Evolutionary conservation across 2,113 vertebrate genomes (phyloP).

Genomic region (Eclectus roratus): DNA sequence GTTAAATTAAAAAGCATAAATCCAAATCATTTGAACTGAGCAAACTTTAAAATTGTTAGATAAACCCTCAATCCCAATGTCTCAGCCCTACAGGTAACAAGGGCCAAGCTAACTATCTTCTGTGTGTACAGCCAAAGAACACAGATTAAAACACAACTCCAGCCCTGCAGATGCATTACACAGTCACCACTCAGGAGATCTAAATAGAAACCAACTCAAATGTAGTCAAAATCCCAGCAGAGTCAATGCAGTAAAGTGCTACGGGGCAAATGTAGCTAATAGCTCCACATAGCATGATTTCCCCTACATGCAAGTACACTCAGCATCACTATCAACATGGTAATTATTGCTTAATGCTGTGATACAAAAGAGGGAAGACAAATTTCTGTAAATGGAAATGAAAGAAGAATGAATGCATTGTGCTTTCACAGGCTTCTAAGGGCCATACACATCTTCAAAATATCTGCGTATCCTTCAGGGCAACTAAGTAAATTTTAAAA

Average conservation of each 20-base stretch:
- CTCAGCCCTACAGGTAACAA: background rate
- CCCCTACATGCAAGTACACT: background rate
- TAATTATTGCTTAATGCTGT: constrained; percentile 43
- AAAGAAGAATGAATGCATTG: background rate
- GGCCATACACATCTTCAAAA: background rate
- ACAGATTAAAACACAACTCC: background rate
- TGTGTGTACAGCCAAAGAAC: background rate
- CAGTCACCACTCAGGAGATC: constrained; percentile 14
- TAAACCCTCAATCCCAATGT: background rate
- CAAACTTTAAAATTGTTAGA: background rate
- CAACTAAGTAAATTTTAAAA: background rate
- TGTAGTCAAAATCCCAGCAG: constrained; percentile 20
- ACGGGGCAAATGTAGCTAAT: constrained; percentile 43
- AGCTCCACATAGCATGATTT: constrained; percentile 30
- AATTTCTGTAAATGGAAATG: background rate
- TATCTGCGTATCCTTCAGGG: background rate
- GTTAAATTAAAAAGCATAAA: constrained; percentile 44
- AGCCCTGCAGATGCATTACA: background rate
- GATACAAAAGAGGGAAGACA: background rate
- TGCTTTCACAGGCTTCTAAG: background rate
- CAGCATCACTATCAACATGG: constrained; percentile 2
- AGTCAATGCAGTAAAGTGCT: constrained; percentile 24
- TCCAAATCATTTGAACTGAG: background rate
- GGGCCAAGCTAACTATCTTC: background rate
- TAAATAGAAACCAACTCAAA: constrained; percentile 33